Conservation (phyloP, 2,113 vertebrate genomes). For the Acrocephalus arundinaceus region DNA sequence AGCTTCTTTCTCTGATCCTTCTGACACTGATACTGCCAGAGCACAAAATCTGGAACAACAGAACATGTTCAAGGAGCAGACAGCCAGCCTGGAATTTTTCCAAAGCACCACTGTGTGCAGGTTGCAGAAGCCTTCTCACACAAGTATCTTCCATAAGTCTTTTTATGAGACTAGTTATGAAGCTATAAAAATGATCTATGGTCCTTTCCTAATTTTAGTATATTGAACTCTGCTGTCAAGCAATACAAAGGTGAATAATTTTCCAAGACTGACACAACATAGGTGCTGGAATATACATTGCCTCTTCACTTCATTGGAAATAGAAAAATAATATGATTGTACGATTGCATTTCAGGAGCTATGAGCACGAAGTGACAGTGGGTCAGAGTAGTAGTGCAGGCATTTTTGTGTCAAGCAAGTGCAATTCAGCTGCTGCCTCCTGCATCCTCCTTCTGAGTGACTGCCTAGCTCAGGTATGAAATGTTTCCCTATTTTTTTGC, state of each 20-base stretch:
- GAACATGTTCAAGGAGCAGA: not conserved
- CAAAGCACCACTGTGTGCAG: not conserved
- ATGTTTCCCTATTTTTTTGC: not conserved
- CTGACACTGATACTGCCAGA: accelerated
- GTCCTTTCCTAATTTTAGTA: not conserved
- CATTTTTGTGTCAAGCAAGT: not conserved
- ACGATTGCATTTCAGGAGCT: not conserved
- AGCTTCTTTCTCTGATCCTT: not conserved
- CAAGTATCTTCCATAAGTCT: not conserved
- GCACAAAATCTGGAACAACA: not conserved
- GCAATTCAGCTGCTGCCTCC: not conserved
- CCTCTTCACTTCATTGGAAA: not conserved
- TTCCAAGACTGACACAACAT: not conserved
- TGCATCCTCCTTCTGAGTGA: not conserved
- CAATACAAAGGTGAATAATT: not conserved
- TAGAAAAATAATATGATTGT: not conserved
- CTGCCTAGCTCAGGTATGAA: not conserved
- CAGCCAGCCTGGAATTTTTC: not conserved
- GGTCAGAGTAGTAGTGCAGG: not conserved
- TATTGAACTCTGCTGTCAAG: not conserved
- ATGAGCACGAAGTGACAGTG: not conserved
- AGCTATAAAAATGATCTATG: not conserved
- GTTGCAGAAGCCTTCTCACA: not conserved
- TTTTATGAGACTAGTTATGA: not conserved
- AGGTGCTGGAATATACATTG: not conserved